phyloP scores from a whole-genome alignment of 23 tunicate species.

The Ciona savignyi region DNA sequence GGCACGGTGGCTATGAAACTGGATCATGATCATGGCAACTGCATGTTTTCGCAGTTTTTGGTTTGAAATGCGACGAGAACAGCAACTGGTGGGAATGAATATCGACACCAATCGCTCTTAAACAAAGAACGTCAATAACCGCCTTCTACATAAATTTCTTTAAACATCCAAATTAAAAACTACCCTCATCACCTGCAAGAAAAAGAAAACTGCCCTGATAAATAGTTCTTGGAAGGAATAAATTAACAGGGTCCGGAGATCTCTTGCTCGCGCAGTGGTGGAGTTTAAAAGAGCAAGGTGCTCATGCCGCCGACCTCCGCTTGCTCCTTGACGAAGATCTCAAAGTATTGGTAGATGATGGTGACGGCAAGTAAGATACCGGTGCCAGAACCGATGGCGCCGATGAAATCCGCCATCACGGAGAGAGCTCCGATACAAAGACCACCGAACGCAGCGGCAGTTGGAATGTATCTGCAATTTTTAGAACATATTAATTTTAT shows the following conservation, averaged over 20 bases:
- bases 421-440: constrained; percentile 98
- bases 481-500: not conserved
- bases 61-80: not conserved
- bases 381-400: constrained; percentile 99
- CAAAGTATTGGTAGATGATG: constrained; percentile 98
- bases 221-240: not conserved
- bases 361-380: constrained; percentile 99
- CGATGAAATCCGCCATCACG: constrained; percentile 98
- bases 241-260: not conserved
- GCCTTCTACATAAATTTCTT: not conserved
- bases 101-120: not conserved
- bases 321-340: constrained; percentile 99
- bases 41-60: not conserved
- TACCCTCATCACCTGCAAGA: not conserved
- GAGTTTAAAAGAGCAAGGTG: constrained; percentile 82
- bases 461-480: constrained; percentile 88
- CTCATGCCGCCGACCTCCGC: constrained; percentile 99
- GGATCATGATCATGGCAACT: not conserved
- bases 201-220: not conserved
- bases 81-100: not conserved
- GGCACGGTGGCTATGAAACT: constrained; percentile 1
- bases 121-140: not conserved
- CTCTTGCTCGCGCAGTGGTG: not conserved
- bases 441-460: constrained; percentile 99
- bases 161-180: not conserved